A percentile compares a stretch with the other conserved stretches of the same genome.
phyloP scores from a whole-genome alignment of 1,140 invertebrate species.

The Brachionus paranguensis region DNA sequence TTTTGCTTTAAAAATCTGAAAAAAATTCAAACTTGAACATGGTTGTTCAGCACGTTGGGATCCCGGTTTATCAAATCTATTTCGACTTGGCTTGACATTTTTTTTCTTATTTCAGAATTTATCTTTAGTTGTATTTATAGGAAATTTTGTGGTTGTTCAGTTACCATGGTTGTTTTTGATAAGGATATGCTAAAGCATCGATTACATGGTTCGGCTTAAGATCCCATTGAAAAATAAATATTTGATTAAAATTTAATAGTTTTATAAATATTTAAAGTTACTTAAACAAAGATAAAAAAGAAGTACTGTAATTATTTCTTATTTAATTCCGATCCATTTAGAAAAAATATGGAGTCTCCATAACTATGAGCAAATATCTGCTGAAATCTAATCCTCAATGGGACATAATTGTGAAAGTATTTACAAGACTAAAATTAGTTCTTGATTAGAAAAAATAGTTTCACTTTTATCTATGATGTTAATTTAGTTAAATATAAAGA shows the following conservation, averaged over 20 bases:
- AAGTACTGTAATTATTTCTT: neutral
- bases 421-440: no score
- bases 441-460: no score
- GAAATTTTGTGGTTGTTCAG: neutral
- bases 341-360: neutral
- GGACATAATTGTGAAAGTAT: neutral
- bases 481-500: no score
- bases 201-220: neutral
- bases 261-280: neutral
- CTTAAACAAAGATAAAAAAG: neutral
- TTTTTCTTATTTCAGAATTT: neutral
- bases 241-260: neutral
- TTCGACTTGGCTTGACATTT: conserved; percentile 19
- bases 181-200: neutral
- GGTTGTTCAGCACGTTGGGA: conserved; percentile 18
- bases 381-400: neutral
- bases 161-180: neutral
- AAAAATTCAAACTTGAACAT: neutral
- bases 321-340: neutral
- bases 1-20: neutral
- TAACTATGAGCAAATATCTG: neutral
- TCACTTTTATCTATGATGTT: no score
- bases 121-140: neutral
- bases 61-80: conserved; percentile 24
- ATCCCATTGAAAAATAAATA: neutral